phyloP scores from a whole-genome alignment of 2,888 invertebrate species.

The Phlogophora meticulosa region DNA sequence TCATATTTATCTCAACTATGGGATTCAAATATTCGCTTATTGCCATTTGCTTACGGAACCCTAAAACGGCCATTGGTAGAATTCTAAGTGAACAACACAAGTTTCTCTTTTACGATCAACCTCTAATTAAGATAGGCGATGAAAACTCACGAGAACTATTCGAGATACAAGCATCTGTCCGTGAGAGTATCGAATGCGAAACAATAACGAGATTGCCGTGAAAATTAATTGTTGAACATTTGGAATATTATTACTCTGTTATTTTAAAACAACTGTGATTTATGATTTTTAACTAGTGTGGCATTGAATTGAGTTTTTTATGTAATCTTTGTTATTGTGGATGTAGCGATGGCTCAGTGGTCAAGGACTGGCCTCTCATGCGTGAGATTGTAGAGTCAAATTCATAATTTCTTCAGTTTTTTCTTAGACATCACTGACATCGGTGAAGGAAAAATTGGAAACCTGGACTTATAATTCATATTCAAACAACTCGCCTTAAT shows the following conservation, averaged over 20 bases:
- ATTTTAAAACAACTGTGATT: conserved; percentile 20
- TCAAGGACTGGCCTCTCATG: too few relatives aligned
- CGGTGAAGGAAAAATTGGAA: too few relatives aligned
- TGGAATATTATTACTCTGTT: conserved; percentile 33
- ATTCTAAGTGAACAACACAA: background rate
- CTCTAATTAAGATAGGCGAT: conserved; percentile 44
- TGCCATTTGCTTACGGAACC: too few relatives aligned
- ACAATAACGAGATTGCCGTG: conserved; percentile 49
- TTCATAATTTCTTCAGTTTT: too few relatives aligned
- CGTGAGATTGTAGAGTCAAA: too few relatives aligned
- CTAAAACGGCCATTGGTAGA: too few relatives aligned
- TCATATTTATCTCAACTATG: too few relatives aligned
- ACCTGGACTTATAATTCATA: too few relatives aligned
- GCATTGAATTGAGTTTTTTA: conserved; percentile 27
- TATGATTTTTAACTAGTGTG: conserved; percentile 3
- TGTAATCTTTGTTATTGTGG: conserved; percentile 40
- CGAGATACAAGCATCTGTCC: conserved; percentile 25
- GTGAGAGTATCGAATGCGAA: conserved; percentile 48
- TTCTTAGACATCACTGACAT: too few relatives aligned
- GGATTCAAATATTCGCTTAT: too few relatives aligned
- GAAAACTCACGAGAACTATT: conserved; percentile 41
- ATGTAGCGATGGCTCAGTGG: background rate
- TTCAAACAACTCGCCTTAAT: too few relatives aligned
- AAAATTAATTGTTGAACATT: conserved; percentile 45
- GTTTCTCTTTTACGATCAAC: conserved; percentile 52